These are phyloP conservation scores for Pelobates fuscus DNA, from an alignment of 2,113 vertebrate species.

Conservation along the genomic window DNA sequence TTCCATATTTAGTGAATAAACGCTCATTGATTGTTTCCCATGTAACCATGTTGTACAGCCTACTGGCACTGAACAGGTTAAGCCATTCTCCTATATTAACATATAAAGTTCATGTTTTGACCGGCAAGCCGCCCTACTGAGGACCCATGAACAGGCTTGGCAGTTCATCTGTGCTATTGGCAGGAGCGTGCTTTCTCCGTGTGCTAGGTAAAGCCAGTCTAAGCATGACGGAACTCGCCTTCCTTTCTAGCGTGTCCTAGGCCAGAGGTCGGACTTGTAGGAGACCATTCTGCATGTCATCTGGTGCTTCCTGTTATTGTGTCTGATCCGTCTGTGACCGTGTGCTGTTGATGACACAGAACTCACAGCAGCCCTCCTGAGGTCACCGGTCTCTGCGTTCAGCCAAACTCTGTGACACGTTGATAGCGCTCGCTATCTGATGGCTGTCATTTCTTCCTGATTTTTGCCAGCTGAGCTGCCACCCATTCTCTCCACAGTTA, in stretches of 20 bases:
- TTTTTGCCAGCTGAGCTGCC: background rate
- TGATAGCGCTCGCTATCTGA: slow-evolving; percentile 23
- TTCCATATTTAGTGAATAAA: no score
- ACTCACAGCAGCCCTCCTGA: background rate
- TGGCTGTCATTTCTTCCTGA: slow-evolving; percentile 12
- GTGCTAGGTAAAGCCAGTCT: background rate
- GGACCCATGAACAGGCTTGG: no score
- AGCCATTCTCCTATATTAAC: no score
- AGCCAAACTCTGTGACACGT: slow-evolving; percentile 2
- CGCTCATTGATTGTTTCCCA: no score
- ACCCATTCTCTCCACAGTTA: no score
- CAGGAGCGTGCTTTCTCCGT: background rate
- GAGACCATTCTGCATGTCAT: slow-evolving; percentile 30
- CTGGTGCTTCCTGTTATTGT: slow-evolving; percentile 44
- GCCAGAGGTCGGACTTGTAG: slow-evolving; percentile 30
- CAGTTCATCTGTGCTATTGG: no score
- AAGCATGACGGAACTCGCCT: slow-evolving; percentile 2
- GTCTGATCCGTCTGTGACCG: background rate
- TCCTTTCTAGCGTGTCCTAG: background rate
- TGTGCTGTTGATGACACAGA: slow-evolving; percentile 13
- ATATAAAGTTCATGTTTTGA: no score
- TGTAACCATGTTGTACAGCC: no score
- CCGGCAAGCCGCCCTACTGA: no score
- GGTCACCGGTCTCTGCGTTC: slow-evolving; percentile 5
- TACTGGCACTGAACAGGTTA: no score